These are phyloP conservation scores for Caerostris extrusa DNA, from an alignment of 1,140 invertebrate species.

Conservation along the genomic window DNA sequence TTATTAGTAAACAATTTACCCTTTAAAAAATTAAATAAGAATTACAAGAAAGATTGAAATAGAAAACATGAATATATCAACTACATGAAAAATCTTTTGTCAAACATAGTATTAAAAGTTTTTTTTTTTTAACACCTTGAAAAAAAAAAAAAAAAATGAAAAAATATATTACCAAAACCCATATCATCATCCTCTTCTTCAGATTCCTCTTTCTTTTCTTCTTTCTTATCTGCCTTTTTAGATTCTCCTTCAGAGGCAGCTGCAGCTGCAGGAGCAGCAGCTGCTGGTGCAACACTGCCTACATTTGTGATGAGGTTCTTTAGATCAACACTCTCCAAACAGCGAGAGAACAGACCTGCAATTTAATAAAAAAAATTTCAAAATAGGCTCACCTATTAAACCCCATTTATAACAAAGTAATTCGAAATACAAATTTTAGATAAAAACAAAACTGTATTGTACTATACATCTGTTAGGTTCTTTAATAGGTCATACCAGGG, in stretches of 20 bases:
- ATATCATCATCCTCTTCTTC: slow-evolving; percentile 96
- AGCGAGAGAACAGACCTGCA: slow-evolving; percentile 94
- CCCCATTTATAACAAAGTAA: neutral
- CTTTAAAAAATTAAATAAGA: no score
- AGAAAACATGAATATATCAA: no score
- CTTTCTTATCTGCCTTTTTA: slow-evolving; percentile 90
- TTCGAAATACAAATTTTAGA: neutral
- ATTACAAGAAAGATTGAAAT: no score
- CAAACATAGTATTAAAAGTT: no score
- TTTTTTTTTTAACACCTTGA: no score
- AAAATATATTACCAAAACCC: slow-evolving; percentile 89
- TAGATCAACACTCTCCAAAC: slow-evolving; percentile 96
- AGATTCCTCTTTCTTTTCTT: slow-evolving; percentile 87
- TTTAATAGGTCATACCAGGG: no score
- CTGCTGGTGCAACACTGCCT: slow-evolving; percentile 91
- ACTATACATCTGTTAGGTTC: no score
- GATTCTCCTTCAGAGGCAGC: slow-evolving; percentile 80
- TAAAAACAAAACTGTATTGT: neutral
- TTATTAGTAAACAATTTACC: no score
- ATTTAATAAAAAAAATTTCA: neutral
- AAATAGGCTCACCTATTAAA: neutral
- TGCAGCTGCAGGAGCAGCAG: slow-evolving; percentile 82
- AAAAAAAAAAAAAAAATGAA: neutral
- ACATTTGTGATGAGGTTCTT: slow-evolving; percentile 97
- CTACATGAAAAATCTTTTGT: no score